These are phyloP conservation scores for Petrolisthes cinctipes DNA, from an alignment of 2,888 invertebrate species.

Conservation along the genomic window DNA sequence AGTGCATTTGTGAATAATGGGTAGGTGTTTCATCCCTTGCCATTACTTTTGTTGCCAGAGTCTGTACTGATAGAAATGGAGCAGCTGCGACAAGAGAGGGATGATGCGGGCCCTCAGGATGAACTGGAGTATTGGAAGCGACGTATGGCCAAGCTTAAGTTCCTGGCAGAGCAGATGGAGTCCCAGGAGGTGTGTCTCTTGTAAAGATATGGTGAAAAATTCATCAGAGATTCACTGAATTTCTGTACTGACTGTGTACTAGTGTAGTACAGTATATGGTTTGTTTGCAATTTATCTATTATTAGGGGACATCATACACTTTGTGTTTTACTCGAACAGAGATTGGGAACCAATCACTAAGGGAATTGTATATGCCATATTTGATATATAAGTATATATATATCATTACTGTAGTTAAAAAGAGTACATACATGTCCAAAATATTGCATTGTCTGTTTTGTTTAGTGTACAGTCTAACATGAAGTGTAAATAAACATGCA, in stretches of 20 bases:
- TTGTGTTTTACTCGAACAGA: too few species aligned
- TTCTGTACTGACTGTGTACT: background rate
- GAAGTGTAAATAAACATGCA: conserved; percentile 69
- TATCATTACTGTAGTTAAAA: too few species aligned
- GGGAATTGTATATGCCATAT: too few species aligned
- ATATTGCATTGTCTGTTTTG: background rate
- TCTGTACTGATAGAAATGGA: conserved; percentile 88
- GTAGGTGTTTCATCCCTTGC: background rate
- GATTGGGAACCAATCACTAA: too few species aligned
- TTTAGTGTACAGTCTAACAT: background rate
- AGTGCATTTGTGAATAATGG: too few species aligned
- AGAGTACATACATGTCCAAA: too few species aligned
- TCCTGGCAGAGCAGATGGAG: conserved; percentile 82
- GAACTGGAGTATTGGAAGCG: conserved; percentile 97
- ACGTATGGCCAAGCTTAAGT: conserved; percentile 91
- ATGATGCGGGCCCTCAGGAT: conserved; percentile 90
- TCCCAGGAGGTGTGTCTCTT: conserved; percentile 71
- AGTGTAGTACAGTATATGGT: too few species aligned
- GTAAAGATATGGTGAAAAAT: background rate
- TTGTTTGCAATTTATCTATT: too few species aligned
- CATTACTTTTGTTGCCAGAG: conserved; percentile 31
- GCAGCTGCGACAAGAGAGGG: conserved; percentile 90
- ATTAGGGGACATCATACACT: too few species aligned
- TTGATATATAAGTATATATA: too few species aligned
- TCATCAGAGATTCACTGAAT: background rate